Conservation (phyloP, 2,113 vertebrate species). For the Ammodytes marinus region DNA sequence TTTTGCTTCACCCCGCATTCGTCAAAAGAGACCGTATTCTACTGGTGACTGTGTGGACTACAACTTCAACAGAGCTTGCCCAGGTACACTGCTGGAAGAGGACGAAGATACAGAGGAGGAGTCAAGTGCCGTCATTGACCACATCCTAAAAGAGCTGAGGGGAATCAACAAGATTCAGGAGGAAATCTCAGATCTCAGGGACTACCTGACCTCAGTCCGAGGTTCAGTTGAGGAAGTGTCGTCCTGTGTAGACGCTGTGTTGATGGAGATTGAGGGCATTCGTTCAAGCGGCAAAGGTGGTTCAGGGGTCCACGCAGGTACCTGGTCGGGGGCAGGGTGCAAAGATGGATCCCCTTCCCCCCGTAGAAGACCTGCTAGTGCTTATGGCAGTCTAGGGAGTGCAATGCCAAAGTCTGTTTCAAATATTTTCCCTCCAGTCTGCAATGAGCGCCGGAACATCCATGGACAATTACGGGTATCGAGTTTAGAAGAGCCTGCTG, state of each 20-base stretch:
- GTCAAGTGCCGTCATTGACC: conserved; percentile 89
- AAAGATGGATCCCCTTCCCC: conserved; percentile 54
- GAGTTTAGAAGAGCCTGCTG: conserved; percentile 35
- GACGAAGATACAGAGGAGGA: conserved; percentile 81
- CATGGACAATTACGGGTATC: conserved; percentile 54
- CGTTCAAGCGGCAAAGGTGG: conserved; percentile 81
- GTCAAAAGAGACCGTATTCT: conserved; percentile 77
- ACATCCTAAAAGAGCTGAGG: conserved; percentile 94
- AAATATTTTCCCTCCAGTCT: conserved; percentile 32
- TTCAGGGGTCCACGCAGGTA: conserved; percentile 50
- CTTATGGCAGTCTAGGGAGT: conserved; percentile 73
- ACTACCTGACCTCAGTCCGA: conserved; percentile 92
- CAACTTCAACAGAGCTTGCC: conserved; percentile 69
- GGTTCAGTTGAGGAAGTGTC: conserved; percentile 98
- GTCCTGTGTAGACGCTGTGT: conserved; percentile 93
- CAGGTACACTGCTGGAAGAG: conserved; percentile 69
- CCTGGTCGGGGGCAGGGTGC: conserved; percentile 71
- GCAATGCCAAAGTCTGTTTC: conserved; percentile 51
- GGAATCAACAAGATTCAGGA: conserved; percentile 97
- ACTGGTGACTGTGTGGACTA: conserved; percentile 77
- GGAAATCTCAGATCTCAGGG: conserved; percentile 94
- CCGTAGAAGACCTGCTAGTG: conserved; percentile 69
- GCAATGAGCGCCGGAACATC: conserved; percentile 52
- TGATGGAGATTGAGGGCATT: conserved; percentile 94
- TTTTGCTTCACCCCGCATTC: conserved; percentile 45